Evolutionary conservation across 2,888 invertebrate genomes (phyloP), one percentile per base, ranked within the genome.

Genomic region (Ectemnius lituratus): DNA sequence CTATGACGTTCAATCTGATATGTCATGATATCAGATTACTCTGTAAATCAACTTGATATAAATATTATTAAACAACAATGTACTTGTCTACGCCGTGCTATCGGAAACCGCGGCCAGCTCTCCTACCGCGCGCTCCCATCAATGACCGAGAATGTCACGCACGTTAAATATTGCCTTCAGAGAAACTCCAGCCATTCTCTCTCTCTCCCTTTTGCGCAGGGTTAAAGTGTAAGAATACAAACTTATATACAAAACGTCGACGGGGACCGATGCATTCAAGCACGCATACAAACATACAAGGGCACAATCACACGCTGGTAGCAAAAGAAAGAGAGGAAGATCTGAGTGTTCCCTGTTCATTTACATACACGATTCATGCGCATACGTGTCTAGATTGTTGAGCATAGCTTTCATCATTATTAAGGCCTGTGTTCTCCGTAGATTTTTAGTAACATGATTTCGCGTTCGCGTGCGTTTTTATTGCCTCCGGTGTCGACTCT

Each of bases 1-100:
- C 78, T 66, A 67, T 62, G 65, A 64, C 68, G 62, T 59, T 68
- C 47, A 84, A 83, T 87, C 88, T 85, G 88, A 88, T 89, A 89
- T 84, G 88, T 88, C 89, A 89, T 88, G 88, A 85, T 89, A 88
- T 80, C 88, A 88, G 88, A 88, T 80, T 70, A 58, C 49, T n/a
- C 59, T 75, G 76, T 76, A 67, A 76, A 73, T 67, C 67, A 76
- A 74, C 71, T 60, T 72, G 63, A 65, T 70, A 76, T 77, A 77
- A 80, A 77, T 73, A 77, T 68, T 77, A 77, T 77, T 78, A 72
- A 72, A 74, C 75, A 79, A 76, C 75, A 68, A 76, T 63, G 67
- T 76, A 76, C 69, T 76, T 71, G 76, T 72, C 71, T 71, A 70
- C 79, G 74, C 72, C 70, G 67, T 68, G 70, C 70, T 71, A 67